Base-by-base conservation (phyloP, 2,888 invertebrate species). In the Colostygia pectinataria region DNA sequence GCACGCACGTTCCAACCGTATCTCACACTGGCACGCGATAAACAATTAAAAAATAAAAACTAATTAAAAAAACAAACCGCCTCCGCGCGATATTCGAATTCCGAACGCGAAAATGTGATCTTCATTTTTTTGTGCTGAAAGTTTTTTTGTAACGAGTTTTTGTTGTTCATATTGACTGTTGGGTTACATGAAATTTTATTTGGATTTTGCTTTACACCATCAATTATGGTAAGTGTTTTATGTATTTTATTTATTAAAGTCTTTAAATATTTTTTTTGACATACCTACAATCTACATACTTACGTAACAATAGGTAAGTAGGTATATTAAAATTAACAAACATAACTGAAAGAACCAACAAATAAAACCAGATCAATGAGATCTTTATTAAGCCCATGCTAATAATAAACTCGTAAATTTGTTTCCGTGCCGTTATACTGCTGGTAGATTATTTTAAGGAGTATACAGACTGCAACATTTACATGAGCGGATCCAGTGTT, bases 21-120 rank as follows among this genome's bases (percentile, higher is more conserved):
- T 57, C 59, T 55, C 59, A 55, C 59, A 66, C 67, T 68, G 68
- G 69, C 71, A 73, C 66, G 71, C 70, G 70, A 69, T 60, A 69
- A 63, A 66, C 53, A 68, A 69, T 67, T 61, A 62, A 63, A 63
- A 63, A 61, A 65, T 46, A 52, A 50, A 50, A 54, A 52, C 43
- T 50, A 69, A 69, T 68, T 66, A 62, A 62, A 41, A 59, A 63
- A 32, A 36, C 24, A 44, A 33, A 31, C 5, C 33, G 10, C 33
- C 10, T 18, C 34, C 52, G 61, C 61, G 66, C 57, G 57, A 53
- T 55, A 49, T 63, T 57, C 57, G 54, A 64, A 59, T 61, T 61
- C 55, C 57, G 57, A 65, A 64, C 54, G 51, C 48, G 60, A 53
- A 49, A 55, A 34, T 55, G 73, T 73, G 71, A 60, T 66, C 71